Conservation (phyloP, 1,140 invertebrate species). For the Potamilus streckersoni region DNA sequence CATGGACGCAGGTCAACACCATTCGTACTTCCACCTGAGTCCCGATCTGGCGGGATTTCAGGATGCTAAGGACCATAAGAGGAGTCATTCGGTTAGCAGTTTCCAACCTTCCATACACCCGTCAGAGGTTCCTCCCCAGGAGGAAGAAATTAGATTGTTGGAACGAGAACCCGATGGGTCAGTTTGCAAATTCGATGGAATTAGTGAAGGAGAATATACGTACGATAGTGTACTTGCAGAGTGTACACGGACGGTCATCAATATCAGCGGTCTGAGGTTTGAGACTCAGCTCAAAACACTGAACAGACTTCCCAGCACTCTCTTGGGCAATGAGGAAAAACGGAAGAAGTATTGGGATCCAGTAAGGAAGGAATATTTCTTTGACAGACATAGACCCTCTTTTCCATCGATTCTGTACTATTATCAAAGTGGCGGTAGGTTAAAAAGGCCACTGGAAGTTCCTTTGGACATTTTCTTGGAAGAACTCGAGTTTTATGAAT, state of each 20-base stretch:
- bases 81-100: no score
- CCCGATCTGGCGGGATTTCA: no score
- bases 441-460: slow-evolving; percentile 97
- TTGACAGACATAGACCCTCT: slow-evolving; percentile 97
- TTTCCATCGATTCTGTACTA: slow-evolving; percentile 94
- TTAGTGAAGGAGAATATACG: neutral
- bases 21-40: no score
- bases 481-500: slow-evolving; percentile 66
- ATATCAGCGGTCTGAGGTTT: slow-evolving; percentile 97
- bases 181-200: no score
- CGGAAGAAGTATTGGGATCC: slow-evolving; percentile 91
- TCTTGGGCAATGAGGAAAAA: slow-evolving; percentile 94
- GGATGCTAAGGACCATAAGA: no score
- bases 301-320: slow-evolving; percentile 83
- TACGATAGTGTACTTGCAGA: slow-evolving; percentile 85
- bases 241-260: slow-evolving; percentile 93
- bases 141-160: no score
- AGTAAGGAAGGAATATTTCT: slow-evolving; percentile 98
- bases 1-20: no score
- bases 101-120: no score
- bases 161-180: no score
- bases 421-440: slow-evolving; percentile 97
- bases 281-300: slow-evolving; percentile 96
- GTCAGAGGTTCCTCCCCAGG: no score
- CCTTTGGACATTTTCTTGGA: slow-evolving; percentile 77